Evolutionary conservation across 2,797 vertebrate genomes (phyloP).

Genomic region (Crypturellus tataupa): DNA sequence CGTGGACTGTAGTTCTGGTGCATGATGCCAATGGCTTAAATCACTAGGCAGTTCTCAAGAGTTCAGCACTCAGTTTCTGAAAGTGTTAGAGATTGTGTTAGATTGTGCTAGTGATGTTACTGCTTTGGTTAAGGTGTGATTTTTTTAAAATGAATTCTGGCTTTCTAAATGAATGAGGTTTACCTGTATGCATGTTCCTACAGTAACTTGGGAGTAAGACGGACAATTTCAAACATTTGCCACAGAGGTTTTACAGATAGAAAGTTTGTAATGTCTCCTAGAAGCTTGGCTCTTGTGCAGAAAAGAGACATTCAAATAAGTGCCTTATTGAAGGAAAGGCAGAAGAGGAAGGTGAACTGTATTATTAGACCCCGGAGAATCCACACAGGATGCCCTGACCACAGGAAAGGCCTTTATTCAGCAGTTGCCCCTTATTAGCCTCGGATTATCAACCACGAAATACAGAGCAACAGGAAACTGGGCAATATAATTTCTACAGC

Average conservation of each 20-base stretch:
- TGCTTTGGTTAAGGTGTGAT: neutral
- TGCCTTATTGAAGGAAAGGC: slow-evolving; percentile 20
- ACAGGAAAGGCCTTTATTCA: slow-evolving; percentile 70
- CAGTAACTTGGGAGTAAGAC: neutral
- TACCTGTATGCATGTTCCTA: neutral
- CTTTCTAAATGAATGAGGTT: slow-evolving; percentile 4
- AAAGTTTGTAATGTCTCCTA: neutral
- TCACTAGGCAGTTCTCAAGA: neutral
- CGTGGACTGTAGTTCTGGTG: neutral
- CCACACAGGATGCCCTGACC: slow-evolving; percentile 68
- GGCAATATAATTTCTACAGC: slow-evolving; percentile 23
- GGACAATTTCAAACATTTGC: neutral
- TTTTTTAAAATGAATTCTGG: neutral
- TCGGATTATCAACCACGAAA: slow-evolving; percentile 62
- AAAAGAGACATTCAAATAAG: slow-evolving; percentile 46
- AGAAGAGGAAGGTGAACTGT: slow-evolving; percentile 71
- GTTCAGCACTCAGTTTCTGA: slow-evolving; percentile 10
- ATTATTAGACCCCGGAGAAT: slow-evolving; percentile 64
- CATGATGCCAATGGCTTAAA: neutral
- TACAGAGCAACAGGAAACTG: slow-evolving; percentile 55
- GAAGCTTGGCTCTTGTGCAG: neutral
- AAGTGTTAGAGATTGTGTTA: neutral
- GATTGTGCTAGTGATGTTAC: neutral
- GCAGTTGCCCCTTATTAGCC: slow-evolving; percentile 61
- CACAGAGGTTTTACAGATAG: neutral